Evolutionary conservation across 1,140 invertebrate genomes (phyloP).

Genomic region (Orius insidiosus): DNA sequence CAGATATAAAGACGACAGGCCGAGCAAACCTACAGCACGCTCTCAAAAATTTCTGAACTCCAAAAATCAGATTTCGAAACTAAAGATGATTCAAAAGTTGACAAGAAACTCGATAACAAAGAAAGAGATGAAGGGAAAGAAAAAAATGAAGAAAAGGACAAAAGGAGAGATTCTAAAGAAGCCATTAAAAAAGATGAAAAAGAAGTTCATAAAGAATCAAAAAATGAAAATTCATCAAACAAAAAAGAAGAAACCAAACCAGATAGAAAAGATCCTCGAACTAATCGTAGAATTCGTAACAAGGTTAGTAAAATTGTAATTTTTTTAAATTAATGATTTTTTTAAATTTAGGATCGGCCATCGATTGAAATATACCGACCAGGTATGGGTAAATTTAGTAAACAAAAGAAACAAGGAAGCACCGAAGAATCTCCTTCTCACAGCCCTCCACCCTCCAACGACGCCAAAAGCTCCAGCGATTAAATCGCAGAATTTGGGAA

Average conservation of each 20-base stretch:
- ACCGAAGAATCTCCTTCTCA: conserved; percentile 20
- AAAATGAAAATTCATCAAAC: conserved; percentile 20
- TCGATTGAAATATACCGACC: conserved; percentile 53
- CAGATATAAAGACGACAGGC: no score
- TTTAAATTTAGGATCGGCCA: conserved; percentile 41
- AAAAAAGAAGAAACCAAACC: conserved; percentile 26
- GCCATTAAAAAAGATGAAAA: conserved; percentile 1
- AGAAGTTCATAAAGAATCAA: conserved; percentile 8
- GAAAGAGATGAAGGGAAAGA: conserved; percentile 10
- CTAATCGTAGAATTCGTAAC: conserved; percentile 44
- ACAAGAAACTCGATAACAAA: background rate
- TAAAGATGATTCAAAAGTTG: no score
- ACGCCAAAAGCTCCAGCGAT: no score
- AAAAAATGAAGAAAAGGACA: conserved; percentile 18
- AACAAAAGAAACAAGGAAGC: conserved; percentile 27
- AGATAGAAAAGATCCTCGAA: conserved; percentile 34
- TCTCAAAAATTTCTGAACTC: background rate
- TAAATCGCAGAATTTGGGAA: no score
- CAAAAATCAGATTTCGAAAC: conserved; percentile 16
- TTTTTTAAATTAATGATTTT: conserved; percentile 6
- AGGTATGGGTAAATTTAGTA: conserved; percentile 53
- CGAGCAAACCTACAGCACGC: no score
- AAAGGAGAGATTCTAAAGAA: conserved; percentile 18
- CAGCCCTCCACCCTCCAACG: conserved; percentile 16
- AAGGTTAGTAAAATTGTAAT: conserved; percentile 33